phyloP scores from a whole-genome alignment of 2,797 vertebrate species.

The Mormyrops boulengeri region DNA sequence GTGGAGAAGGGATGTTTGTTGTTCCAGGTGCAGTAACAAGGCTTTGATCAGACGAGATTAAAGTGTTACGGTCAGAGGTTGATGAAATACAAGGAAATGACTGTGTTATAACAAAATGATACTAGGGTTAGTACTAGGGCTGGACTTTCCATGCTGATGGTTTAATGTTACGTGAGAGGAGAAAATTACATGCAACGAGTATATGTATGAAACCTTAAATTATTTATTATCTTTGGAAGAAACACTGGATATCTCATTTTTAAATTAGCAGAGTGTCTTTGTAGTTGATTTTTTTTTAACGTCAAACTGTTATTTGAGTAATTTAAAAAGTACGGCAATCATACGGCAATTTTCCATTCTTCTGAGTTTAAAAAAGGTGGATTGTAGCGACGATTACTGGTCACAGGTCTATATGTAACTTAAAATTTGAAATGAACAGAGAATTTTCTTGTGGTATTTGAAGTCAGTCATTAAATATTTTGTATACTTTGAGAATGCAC shows the following conservation, averaged over 20 bases:
- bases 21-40: conserved; percentile 1
- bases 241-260: background rate
- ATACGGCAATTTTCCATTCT: background rate
- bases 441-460: background rate
- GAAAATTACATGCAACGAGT: background rate
- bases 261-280: background rate
- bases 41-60: background rate
- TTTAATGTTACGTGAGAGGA: background rate
- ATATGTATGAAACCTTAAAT: conserved; percentile 2
- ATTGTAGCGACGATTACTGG: background rate
- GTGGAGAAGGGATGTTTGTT: background rate
- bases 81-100: conserved; percentile 4
- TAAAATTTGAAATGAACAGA: background rate
- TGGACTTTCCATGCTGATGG: background rate
- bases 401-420: background rate
- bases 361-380: background rate
- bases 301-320: background rate
- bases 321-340: background rate
- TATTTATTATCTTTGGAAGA: background rate
- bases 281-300: background rate
- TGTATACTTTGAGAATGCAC: background rate
- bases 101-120: conserved; percentile 2
- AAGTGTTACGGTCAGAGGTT: conserved; percentile 6
- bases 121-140: background rate
- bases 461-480: background rate